Conservation (phyloP, 2,113 vertebrate genomes). For the Neomonachus schauinslandi region DNA sequence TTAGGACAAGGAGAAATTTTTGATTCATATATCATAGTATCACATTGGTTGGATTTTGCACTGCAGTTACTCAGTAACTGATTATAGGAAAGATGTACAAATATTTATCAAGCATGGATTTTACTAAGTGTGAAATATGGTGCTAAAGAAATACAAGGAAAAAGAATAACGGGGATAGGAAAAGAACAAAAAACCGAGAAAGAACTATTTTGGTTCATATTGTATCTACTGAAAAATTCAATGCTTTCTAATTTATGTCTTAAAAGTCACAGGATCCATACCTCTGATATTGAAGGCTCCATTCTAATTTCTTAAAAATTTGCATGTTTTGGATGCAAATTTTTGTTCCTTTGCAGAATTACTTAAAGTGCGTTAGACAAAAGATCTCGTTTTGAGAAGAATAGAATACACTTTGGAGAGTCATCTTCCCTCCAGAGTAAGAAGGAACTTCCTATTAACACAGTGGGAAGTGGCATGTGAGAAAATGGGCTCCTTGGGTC, state of each 20-base stretch:
- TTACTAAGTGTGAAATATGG: neutral
- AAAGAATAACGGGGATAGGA: neutral
- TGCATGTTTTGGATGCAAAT: neutral
- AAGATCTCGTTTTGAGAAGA: neutral
- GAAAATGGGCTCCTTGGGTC: constrained; percentile 9
- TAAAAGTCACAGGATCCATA: neutral
- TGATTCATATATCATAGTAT: neutral
- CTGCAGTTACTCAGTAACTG: neutral
- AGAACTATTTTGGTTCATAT: neutral
- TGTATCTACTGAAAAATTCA: neutral
- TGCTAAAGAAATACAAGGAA: neutral
- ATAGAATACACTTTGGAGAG: neutral
- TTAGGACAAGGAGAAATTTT: neutral
- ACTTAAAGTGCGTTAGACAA: neutral
- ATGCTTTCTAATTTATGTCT: neutral
- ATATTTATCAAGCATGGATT: neutral
- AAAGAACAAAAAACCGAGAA: neutral
- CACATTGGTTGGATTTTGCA: neutral
- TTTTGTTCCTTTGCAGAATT: neutral
- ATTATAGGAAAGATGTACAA: neutral
- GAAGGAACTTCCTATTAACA: constrained; percentile 45
- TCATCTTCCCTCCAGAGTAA: neutral
- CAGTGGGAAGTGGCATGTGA: neutral
- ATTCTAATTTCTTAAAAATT: neutral
- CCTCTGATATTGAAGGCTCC: neutral